Base-by-base conservation (phyloP, 1,140 invertebrate species). In the Pinna nobilis region DNA sequence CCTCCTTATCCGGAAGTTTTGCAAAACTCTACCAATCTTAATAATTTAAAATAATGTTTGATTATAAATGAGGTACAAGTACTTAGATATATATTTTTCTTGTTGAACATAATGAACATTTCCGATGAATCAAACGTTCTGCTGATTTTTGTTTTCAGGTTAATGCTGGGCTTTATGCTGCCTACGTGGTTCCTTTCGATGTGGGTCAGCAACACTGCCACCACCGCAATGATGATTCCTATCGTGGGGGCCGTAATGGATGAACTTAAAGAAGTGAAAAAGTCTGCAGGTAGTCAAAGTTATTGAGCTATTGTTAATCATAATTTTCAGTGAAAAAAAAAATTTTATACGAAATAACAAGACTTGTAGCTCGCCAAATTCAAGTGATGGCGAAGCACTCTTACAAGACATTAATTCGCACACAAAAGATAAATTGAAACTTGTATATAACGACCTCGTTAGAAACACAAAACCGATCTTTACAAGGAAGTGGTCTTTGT, bases 171-270 rank as follows among this genome's bases (percentile, higher is more conserved):
- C 15, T 85, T 89, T 64, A 88, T 88, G 86, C 53, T 85, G 4
- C 81, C 87, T 11, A 89, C 88, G 20, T 84, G 81, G 79, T 88
- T 89, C 66, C 77, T 90, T 37, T 88, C 86, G 18, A 89, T 90
- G 87, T 90, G 89, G 84, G 90, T 90, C 59, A 84, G 73, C 49
- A 90, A 90, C 74, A 83, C 87, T 2, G 88, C 88, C 9, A 84
- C 88, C 1, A 82, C 88, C n/a, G 85, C 88, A 9, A 85, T 90
- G 82, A 89, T 89, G 88, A 74, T 88, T 7, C 88, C 88, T 9
- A 86, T 89, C 32, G 84, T 80, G 3, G 68, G 82, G 33, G 87
- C 85, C 23, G 84, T 89, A 2, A 44, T 73, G 51, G 39, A 60
- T 13, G 55, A 73, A 44, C 57, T 71, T 25, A 37, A 63, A 32